Base-by-base conservation (phyloP, 1,140 invertebrate species). In the Magallana gigas region DNA sequence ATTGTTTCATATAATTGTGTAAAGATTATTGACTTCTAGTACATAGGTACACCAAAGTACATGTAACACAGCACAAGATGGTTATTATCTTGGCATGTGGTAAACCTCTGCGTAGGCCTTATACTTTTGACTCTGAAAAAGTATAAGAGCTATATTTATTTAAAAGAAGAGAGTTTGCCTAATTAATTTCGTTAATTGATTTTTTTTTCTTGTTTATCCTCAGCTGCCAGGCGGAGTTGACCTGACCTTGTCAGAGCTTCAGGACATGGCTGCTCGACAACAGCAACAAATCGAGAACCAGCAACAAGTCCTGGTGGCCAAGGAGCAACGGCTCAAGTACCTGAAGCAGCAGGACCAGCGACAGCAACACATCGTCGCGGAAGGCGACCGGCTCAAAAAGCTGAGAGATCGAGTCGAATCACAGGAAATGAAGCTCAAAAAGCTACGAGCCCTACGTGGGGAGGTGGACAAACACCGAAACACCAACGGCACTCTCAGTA, bases 281-380 rank as follows among this genome's bases (percentile, higher is more conserved):
- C 98, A 98, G 95, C 97, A 98, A 95, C 98, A 99, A 96, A 98
- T 99, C 94, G 98, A 99, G 95, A 96, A 97, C 91, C 98, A 98
- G 95, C 97, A 98, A 93, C 97, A 98, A 95, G 96, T 98, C 94
- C 96, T 98, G 92, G 97, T 97, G 91, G 98, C 97, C 93, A 97
- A 97, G 94, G 98, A 98, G 95, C 98, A 99, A 95, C 96, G 98
- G 92, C 96, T 99, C 94, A 97, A 98, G 91, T 98, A 98, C 96
- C 96, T 99, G 91, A 98, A 98, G 95, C 97, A 90, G 88, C 97
- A 98, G 94, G 98, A 98, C 95, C 97, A 97, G 90, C 96, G 96
- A 87, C 97, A 97, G 91, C 97, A 97, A 92, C 96, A 97, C 94
- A 96, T 97, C 90, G 97, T 97, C 90, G 97, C 97, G 76, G 98